Conservation (phyloP, 2,113 vertebrate species). For the Ptyas mucosa region DNA sequence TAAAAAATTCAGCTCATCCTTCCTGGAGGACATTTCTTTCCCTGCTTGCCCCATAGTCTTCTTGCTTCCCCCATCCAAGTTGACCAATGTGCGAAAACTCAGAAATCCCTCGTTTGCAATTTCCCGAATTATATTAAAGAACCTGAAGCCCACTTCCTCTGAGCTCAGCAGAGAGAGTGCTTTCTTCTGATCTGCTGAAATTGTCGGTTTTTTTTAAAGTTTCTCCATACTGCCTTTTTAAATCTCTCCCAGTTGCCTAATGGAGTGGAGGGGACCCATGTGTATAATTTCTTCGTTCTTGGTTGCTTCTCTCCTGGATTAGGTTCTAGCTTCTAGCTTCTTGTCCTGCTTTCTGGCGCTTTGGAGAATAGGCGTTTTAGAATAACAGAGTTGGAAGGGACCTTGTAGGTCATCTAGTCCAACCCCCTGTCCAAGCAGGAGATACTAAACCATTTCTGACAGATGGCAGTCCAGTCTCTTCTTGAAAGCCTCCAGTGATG, state of each 20-base stretch:
- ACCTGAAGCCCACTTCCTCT: not conserved
- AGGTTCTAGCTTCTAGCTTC: no score
- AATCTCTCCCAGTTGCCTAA: not conserved
- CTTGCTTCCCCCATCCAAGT: not conserved
- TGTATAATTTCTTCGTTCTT: no score
- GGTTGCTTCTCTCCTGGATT: no score
- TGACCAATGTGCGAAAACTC: not conserved
- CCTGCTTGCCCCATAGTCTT: not conserved
- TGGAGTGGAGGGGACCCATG: not conserved
- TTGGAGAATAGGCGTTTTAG: no score
- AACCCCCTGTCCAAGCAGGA: no score
- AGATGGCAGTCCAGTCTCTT: no score
- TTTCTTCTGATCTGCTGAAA: not conserved
- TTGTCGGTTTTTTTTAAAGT: not conserved
- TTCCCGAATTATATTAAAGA: not conserved
- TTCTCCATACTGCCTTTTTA: not conserved
- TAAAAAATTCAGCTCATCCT: not conserved
- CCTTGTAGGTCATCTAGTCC: no score
- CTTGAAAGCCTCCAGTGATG: no score
- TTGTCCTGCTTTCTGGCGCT: no score
- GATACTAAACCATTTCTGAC: no score
- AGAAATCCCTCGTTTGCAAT: not conserved
- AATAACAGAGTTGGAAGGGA: no score
- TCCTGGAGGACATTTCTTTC: not conserved
- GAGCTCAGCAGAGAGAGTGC: not conserved